Evolutionary conservation across 2,113 vertebrate species (phyloP).

Genomic region (Pristiophorus japonicus): DNA sequence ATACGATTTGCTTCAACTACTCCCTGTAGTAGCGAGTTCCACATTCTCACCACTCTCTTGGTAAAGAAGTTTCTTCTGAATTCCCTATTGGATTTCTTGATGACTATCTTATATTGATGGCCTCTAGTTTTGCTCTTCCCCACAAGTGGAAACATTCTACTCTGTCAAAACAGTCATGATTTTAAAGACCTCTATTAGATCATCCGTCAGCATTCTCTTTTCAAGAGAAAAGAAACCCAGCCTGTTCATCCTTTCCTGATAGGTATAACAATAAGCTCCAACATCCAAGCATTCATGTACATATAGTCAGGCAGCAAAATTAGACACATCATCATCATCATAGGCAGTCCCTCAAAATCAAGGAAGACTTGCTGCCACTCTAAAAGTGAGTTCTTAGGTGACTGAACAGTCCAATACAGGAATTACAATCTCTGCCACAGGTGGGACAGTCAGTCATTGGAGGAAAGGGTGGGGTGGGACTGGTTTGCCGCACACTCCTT

Average conservation of each 20-base stretch:
- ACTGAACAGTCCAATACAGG: too few species aligned
- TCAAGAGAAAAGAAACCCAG: background rate
- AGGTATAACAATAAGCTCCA: background rate
- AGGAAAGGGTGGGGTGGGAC: too few species aligned
- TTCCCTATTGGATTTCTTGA: background rate
- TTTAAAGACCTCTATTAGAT: too few species aligned
- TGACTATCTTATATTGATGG: background rate
- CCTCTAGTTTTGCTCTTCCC: background rate
- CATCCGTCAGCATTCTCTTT: background rate
- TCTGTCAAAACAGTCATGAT: background rate
- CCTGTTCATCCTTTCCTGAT: background rate
- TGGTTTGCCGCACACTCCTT: too few species aligned
- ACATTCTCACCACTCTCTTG: background rate
- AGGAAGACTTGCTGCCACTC: too few species aligned
- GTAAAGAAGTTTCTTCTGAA: background rate
- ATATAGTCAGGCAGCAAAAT: background rate
- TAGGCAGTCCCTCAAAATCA: too few species aligned
- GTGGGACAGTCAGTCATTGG: too few species aligned
- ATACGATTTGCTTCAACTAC: background rate
- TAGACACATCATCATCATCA: too few species aligned
- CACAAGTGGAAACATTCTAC: background rate
- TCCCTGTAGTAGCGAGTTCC: too few species aligned
- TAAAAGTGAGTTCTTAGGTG: too few species aligned
- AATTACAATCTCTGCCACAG: too few species aligned
- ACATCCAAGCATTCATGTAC: background rate